Conservation (phyloP, 2,113 vertebrate genomes). For the Rhegmatorhina hoffmannsi region DNA sequence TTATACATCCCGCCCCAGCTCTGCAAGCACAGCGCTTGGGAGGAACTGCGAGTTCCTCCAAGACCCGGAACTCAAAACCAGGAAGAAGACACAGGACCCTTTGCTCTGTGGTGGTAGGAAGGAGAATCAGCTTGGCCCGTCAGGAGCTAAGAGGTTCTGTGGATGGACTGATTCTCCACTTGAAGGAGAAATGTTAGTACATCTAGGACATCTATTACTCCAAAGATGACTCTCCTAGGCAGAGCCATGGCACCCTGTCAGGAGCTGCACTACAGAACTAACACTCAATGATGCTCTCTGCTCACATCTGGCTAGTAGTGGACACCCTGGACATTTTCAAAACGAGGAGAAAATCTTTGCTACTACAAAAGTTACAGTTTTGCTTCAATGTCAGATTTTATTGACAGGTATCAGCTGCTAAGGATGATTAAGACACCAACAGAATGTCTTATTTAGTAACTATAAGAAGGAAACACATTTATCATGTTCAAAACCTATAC, state of each 20-base stretch:
- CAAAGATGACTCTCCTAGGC: background rate
- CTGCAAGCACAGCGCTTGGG: background rate
- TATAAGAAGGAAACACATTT: background rate
- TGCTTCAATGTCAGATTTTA: background rate
- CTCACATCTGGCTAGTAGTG: background rate
- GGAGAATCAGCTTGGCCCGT: background rate
- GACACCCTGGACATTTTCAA: background rate
- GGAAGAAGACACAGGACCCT: background rate
- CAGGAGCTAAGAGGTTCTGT: background rate
- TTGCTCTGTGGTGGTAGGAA: background rate
- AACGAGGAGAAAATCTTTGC: background rate
- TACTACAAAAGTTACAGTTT: background rate
- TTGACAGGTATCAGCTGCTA: background rate
- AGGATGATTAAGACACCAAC: rapidly evolving
- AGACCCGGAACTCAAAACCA: background rate
- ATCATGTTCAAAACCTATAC: background rate
- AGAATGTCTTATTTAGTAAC: background rate
- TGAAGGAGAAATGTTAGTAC: background rate
- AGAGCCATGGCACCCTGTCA: background rate
- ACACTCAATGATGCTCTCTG: background rate
- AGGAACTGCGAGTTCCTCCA: background rate
- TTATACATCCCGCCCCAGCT: background rate
- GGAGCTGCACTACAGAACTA: background rate
- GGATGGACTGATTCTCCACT: background rate
- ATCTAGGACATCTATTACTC: background rate